Base-by-base conservation (phyloP, 92 coral and sea anemone genomes). In the Epizoanthus rinbou region DNA sequence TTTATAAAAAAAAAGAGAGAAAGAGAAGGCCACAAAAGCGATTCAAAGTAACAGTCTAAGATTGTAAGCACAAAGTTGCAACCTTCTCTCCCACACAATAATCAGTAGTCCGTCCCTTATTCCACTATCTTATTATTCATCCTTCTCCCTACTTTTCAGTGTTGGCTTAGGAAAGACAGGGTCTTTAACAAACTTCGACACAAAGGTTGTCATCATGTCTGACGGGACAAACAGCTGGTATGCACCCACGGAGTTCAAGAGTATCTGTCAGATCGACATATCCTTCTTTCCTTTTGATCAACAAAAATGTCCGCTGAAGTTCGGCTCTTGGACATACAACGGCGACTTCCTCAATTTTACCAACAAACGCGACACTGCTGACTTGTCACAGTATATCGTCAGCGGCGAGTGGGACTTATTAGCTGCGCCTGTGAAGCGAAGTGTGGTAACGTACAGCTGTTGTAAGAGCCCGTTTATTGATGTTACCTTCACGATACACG, bases 241-340 rank as follows among this genome's bases (percentile, higher is more conserved):
- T 28, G 95, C 96, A 8, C 99, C 99, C 5, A 93, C 95, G n/a
- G 99, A 97, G 79, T 90, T 97, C 74, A 97, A 94, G 90, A 97
- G 99, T 91, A 97, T 97, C 82, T 97, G 99, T 75, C 89, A 97
- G 74, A 94, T 97, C 19, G 94, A 97, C 74, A 97, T 97, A 79
- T 70, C 90, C 19, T 90, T 82, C 75, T 97, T 97, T 76, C 99
- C 99, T 10, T 97, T 97, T 82, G 99, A 97, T 76, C 87, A 85
- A 35, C 99, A 97, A 86, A 83, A 84, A 63, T 97, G 99, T 13
- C 85, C 76, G 28, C 88, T 97, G n/a, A 86, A 91, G 84, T 97
- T 97, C 70, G 99, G 99, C 50, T 97, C 99, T 33, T 97, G 99
- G 99, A 94, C 98, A 0, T 97, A 94, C 82, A 97, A 95, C 22